Percentiles rank a stretch among this genome's conserved stretches.
phyloP scores from a whole-genome alignment of 2,797 vertebrate species.

The Leucoraja ocellata region DNA sequence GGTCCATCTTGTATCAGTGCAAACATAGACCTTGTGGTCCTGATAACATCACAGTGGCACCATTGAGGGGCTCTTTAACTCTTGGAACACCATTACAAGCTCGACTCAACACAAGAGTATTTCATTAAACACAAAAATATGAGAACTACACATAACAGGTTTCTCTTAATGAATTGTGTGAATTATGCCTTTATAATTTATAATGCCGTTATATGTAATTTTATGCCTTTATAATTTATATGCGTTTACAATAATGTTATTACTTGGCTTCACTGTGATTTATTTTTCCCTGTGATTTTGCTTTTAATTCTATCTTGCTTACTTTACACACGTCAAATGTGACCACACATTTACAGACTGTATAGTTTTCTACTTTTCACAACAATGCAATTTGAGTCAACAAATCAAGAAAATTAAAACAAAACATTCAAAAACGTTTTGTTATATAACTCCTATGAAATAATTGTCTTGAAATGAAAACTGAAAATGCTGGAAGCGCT shows the following conservation, averaged over 20 bases:
- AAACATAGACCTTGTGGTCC: background rate
- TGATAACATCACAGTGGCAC: slow-evolving; percentile 11
- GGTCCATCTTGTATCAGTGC: background rate
- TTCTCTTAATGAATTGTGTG: background rate
- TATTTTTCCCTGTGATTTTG: background rate
- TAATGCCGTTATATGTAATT: too few species aligned
- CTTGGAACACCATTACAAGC: background rate
- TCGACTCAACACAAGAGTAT: background rate
- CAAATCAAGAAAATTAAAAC: background rate
- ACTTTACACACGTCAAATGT: background rate
- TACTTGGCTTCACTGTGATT: background rate
- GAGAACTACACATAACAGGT: background rate
- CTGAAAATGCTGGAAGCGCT: too few species aligned
- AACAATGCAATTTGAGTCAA: background rate
- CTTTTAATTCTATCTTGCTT: background rate
- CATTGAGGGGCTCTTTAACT: background rate
- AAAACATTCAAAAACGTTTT: background rate
- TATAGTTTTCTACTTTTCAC: background rate
- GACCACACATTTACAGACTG: background rate
- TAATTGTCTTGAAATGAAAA: too few species aligned
- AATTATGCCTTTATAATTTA: background rate
- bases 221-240: too few species aligned
- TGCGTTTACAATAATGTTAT: background rate
- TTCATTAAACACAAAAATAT: background rate
- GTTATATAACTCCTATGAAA: too few species aligned